A percentile compares a stretch with the other conserved stretches of the same genome.
These are phyloP conservation scores for Drosophila asahinai DNA, from an alignment of 1,140 invertebrate species.

Conservation along the genomic window DNA sequence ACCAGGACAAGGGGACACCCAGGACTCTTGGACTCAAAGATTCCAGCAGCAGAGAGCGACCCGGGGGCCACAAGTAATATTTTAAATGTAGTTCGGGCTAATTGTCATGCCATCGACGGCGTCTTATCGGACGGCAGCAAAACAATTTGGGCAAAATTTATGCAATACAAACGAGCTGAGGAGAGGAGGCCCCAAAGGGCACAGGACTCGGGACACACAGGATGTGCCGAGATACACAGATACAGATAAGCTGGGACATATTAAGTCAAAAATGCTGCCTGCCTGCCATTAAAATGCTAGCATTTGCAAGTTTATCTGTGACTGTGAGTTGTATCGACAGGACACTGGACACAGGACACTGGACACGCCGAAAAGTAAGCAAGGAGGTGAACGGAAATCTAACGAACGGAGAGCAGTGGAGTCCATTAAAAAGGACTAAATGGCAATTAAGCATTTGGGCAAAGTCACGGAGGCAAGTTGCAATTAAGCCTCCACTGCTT, in stretches of 20 bases:
- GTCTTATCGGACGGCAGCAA: constrained; percentile 68
- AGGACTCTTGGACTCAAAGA: neutral
- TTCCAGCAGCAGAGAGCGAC: neutral
- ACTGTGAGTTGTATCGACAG: constrained; percentile 35
- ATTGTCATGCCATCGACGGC: constrained; percentile 78
- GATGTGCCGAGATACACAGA: constrained; percentile 33
- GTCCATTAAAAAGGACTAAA: constrained; percentile 84
- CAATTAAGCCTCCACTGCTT: constrained; percentile 71
- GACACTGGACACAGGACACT: constrained; percentile 27
- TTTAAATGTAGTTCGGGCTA: constrained; percentile 72
- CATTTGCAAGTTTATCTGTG: constrained; percentile 78
- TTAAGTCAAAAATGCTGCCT: constrained; percentile 73
- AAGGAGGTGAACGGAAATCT: constrained; percentile 76
- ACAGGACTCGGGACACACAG: constrained; percentile 22
- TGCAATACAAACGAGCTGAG: constrained; percentile 60
- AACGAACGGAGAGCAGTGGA: constrained; percentile 68
- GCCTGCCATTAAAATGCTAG: constrained; percentile 72
- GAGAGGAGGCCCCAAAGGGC: constrained; percentile 28
- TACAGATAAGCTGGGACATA: constrained; percentile 59
- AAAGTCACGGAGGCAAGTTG: constrained; percentile 41
- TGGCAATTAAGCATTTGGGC: constrained; percentile 78
- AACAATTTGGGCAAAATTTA: constrained; percentile 76
- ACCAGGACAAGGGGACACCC: neutral
- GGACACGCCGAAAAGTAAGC: constrained; percentile 36
- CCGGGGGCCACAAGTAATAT: constrained; percentile 43